These are phyloP conservation scores for Blastobasis lacticolella DNA, from an alignment of 2,888 invertebrate species.

Conservation along the genomic window DNA sequence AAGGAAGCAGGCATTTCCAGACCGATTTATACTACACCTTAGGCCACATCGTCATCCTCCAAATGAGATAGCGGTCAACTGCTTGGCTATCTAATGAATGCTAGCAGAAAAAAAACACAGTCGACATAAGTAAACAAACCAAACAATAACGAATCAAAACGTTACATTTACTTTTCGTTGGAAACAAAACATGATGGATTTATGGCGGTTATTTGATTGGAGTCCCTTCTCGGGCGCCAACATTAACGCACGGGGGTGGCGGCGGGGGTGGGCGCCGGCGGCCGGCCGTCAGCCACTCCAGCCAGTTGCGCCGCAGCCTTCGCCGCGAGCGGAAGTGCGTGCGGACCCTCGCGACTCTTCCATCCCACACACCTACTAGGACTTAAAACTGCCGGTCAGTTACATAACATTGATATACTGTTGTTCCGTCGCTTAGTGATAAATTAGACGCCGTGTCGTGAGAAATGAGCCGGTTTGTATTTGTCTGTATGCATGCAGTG, in stretches of 20 bases:
- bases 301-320: conserved; percentile 63
- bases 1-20: too few species aligned
- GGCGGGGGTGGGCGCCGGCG: conserved; percentile 19
- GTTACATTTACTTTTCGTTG: too few species aligned
- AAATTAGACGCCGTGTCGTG: too few species aligned
- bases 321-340: conserved; percentile 41
- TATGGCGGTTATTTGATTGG: background rate
- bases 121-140: background rate
- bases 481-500: too few species aligned
- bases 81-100: too few species aligned
- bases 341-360: conserved; percentile 27
- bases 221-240: conserved; percentile 55
- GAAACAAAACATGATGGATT: too few species aligned
- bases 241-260: conserved; percentile 25
- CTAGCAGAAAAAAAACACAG: background rate
- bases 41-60: too few species aligned
- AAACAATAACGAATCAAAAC: background rate
- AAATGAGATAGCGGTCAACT: too few species aligned
- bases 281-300: conserved; percentile 22
- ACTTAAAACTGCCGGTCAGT: conserved; percentile 48
- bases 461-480: too few species aligned
- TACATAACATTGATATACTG: conserved; percentile 35
- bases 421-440: too few species aligned
- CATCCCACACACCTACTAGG: conserved; percentile 42
- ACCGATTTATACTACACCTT: too few species aligned